These are phyloP conservation scores for Schizopygopsis pylzovi DNA, from an alignment of 2,797 vertebrate genomes.

Conservation along the genomic window DNA sequence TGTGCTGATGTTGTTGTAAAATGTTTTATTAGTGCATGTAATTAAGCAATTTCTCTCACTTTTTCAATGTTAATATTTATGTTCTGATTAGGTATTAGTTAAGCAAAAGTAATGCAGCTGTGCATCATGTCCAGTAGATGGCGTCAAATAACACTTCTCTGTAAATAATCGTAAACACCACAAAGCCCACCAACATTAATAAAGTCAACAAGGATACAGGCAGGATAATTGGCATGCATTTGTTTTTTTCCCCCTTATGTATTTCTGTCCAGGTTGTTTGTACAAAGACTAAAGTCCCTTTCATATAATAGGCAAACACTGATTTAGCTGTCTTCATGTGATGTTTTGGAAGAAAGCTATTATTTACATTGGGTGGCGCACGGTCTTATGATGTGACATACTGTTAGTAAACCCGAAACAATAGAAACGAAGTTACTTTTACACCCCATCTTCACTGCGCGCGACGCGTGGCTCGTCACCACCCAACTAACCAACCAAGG, in stretches of 20 bases:
- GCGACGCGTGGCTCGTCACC: not conserved
- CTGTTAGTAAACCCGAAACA: not conserved
- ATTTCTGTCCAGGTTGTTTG: not conserved
- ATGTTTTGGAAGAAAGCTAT: not conserved
- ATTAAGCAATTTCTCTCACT: not conserved
- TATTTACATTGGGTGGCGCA: not conserved
- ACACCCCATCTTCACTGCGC: not conserved
- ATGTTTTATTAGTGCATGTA: not conserved
- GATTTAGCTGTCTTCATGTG: not conserved
- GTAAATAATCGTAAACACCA: not conserved
- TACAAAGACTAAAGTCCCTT: not conserved
- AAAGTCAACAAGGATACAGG: not conserved
- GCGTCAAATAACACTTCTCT: slow-evolving; percentile 37
- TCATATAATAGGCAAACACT: not conserved
- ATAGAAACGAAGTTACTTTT: not conserved
- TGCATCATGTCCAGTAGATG: slow-evolving; percentile 43
- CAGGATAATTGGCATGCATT: not conserved
- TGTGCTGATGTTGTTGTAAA: not conserved
- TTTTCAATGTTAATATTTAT: not conserved
- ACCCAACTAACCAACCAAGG: slow-evolving; percentile 12
- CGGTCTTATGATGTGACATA: not conserved
- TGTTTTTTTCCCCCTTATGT: not conserved
- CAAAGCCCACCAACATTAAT: not conserved
- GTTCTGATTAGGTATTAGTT: not conserved
- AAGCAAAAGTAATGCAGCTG: not conserved